Evolutionary conservation across 2,888 invertebrate genomes (phyloP).

Genomic region (Piscicola geometra): DNA sequence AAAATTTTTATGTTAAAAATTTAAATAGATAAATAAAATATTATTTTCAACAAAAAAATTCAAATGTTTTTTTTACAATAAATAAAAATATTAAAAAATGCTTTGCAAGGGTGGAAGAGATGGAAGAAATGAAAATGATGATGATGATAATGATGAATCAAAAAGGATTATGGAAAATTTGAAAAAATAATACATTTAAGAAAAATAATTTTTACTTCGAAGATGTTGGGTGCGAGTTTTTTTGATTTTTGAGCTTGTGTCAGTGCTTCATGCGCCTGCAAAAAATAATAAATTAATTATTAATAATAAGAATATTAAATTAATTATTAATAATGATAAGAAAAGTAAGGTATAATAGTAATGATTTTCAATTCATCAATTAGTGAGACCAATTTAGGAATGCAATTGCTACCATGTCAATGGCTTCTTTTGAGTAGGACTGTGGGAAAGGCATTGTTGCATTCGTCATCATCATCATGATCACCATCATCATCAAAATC

Average conservation of each 20-base stretch:
- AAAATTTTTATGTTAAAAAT: neutral
- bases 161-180: no score
- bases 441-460: no score
- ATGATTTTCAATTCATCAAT: neutral
- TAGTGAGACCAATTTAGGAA: neutral
- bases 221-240: conserved; percentile 79
- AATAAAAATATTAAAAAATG: no score
- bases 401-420: conserved; percentile 61
- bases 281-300: conserved; percentile 93
- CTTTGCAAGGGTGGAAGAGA: neutral
- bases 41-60: no score
- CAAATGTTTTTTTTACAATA: no score
- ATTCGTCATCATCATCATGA: conserved; percentile 50
- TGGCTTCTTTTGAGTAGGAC: conserved; percentile 96
- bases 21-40: neutral
- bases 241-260: conserved; percentile 68
- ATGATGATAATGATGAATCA: no score
- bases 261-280: conserved; percentile 96
- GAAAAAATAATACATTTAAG: no score
- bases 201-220: conserved; percentile 69
- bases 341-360: neutral
- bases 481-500: no score
- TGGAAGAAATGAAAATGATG: conserved; percentile 1
- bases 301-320: conserved; percentile 94
- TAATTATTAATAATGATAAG: conserved; percentile 47